These are phyloP conservation scores for Marronus borbonicus DNA, from an alignment of 2,888 invertebrate genomes.

Conservation along the genomic window DNA sequence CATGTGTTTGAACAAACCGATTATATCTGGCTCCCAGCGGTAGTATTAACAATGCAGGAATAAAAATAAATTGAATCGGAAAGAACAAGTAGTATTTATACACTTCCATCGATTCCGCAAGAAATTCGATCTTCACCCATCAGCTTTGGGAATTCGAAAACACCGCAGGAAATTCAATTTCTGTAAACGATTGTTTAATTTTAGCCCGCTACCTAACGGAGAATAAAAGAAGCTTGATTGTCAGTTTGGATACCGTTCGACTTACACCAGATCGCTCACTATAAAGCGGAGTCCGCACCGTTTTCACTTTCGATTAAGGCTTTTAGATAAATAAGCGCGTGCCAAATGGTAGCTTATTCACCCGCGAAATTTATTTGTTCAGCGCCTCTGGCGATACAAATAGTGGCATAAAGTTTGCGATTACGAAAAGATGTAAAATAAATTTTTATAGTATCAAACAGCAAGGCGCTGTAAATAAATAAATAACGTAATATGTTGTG, in stretches of 20 bases:
- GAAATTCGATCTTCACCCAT: neutral
- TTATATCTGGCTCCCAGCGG: no score
- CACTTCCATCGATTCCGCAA: neutral
- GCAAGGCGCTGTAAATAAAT: constrained; percentile 14
- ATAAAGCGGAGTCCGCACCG: constrained; percentile 3
- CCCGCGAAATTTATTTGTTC: constrained; percentile 25
- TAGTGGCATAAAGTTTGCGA: constrained; percentile 24
- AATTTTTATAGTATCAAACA: constrained; percentile 21
- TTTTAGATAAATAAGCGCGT: constrained; percentile 27
- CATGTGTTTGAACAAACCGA: no score
- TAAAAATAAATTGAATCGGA: no score
- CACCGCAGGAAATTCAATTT: constrained; percentile 26
- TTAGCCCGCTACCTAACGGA: constrained; percentile 16
- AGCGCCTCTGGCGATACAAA: constrained; percentile 11
- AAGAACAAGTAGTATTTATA: no score
- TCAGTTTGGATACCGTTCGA: constrained; percentile 25
- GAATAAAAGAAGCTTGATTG: constrained; percentile 27
- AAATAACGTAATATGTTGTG: constrained; percentile 16
- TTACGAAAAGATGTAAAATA: constrained; percentile 31
- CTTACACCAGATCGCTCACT: constrained; percentile 2
- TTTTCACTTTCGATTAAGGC: constrained; percentile 27
- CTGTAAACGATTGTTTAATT: constrained; percentile 40
- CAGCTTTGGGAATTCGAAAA: neutral
- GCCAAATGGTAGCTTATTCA: neutral
- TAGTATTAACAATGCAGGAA: no score